These are phyloP conservation scores for Junonia oenone DNA, from an alignment of 2,888 invertebrate genomes.

Conservation along the genomic window DNA sequence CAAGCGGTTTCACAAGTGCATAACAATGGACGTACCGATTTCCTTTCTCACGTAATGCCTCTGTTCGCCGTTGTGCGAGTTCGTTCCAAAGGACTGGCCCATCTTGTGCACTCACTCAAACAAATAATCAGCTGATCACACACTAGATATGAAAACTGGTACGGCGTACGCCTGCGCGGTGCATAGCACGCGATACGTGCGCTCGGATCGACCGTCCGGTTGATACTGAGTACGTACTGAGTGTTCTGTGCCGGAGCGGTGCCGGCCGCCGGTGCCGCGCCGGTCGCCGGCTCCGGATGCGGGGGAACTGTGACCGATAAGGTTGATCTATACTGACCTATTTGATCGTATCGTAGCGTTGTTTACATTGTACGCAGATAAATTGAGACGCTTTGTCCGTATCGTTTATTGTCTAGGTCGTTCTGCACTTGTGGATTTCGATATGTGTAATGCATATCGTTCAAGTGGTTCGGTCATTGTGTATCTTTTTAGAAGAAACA, in stretches of 20 bases:
- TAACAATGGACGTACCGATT: slow-evolving; percentile 51
- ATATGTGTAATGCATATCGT: background rate
- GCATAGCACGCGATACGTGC: slow-evolving; percentile 33
- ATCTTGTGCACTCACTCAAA: slow-evolving; percentile 52
- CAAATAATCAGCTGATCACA: slow-evolving; percentile 51
- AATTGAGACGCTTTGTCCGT: slow-evolving; percentile 10
- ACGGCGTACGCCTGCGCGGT: slow-evolving; percentile 52
- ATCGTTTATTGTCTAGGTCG: slow-evolving; percentile 10
- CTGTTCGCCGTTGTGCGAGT: slow-evolving; percentile 66
- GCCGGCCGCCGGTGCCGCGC: background rate
- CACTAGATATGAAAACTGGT: slow-evolving; percentile 17
- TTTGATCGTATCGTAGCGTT: slow-evolving; percentile 24
- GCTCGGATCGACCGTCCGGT: slow-evolving; percentile 21
- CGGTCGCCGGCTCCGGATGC: slow-evolving; percentile 10
- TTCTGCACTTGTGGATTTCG: background rate
- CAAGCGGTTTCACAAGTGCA: slow-evolving; percentile 10
- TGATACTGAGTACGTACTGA: slow-evolving; percentile 24
- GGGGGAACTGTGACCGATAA: slow-evolving; percentile 40
- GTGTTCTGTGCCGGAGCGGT: slow-evolving; percentile 32
- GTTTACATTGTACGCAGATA: slow-evolving; percentile 27
- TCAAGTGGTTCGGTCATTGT: background rate
- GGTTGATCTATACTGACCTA: slow-evolving; percentile 34
- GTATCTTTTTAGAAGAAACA: background rate
- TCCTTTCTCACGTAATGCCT: slow-evolving; percentile 70
- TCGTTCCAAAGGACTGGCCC: slow-evolving; percentile 74